phyloP scores from a whole-genome alignment of 2,113 vertebrate genomes.

The Ginglymostoma cirratum region DNA sequence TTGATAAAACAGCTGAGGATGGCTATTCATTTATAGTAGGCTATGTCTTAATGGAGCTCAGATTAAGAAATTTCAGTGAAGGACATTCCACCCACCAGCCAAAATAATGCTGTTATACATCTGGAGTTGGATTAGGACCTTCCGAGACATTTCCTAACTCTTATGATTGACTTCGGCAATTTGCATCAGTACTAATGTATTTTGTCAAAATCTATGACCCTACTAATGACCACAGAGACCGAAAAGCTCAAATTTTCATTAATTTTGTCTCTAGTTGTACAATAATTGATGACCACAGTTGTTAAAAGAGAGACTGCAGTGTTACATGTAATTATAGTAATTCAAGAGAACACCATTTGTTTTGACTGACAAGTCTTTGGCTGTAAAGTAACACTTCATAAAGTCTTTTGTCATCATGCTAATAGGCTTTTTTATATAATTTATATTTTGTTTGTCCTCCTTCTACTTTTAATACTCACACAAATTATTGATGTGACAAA shows the following conservation, averaged over 20 bases:
- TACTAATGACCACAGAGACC: neutral
- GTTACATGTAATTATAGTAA: neutral
- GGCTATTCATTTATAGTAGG: no score
- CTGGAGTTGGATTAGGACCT: neutral
- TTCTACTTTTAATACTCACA: neutral
- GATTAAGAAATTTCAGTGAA: neutral
- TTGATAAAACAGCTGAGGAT: no score
- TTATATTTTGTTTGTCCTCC: neutral
- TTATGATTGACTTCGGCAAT: neutral
- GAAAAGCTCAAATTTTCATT: neutral
- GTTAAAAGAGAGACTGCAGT: neutral
- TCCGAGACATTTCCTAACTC: neutral
- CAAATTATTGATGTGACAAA: neutral
- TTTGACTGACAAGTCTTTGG: neutral
- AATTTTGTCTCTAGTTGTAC: neutral
- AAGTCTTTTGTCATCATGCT: neutral
- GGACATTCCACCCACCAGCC: neutral
- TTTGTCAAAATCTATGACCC: neutral
- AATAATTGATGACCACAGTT: conserved; percentile 1
- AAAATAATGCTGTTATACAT: neutral
- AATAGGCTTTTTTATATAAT: neutral
- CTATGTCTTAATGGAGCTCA: neutral
- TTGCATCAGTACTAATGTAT: neutral
- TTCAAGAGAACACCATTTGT: neutral
- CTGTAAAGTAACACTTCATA: neutral